These are phyloP conservation scores for Tetramorium simillimum DNA, from an alignment of 1,140 invertebrate species.

Conservation along the genomic window DNA sequence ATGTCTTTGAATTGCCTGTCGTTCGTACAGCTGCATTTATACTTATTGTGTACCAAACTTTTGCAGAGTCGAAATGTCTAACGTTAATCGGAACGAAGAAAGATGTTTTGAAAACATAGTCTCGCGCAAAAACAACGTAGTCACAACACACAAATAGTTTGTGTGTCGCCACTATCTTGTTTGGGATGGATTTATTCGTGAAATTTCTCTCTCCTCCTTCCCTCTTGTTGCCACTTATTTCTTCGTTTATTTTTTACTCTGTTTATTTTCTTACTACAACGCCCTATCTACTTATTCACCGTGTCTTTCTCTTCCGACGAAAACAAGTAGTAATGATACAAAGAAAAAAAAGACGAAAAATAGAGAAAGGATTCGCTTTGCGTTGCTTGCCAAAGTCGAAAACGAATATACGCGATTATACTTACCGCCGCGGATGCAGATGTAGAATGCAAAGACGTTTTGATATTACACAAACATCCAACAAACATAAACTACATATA, in stretches of 20 bases:
- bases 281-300: slow-evolving; percentile 48
- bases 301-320: slow-evolving; percentile 58
- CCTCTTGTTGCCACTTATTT: slow-evolving; percentile 56
- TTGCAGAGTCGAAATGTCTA: neutral
- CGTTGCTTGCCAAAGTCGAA: slow-evolving; percentile 57
- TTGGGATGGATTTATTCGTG: slow-evolving; percentile 46
- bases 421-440: slow-evolving; percentile 38
- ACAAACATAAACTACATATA: slow-evolving; percentile 18
- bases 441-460: slow-evolving; percentile 72
- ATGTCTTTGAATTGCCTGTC: too few species aligned
- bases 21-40: neutral
- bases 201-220: slow-evolving; percentile 27
- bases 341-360: neutral
- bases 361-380: neutral
- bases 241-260: slow-evolving; percentile 28
- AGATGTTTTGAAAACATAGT: slow-evolving; percentile 55
- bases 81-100: neutral
- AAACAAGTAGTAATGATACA: slow-evolving; percentile 56
- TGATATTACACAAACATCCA: slow-evolving; percentile 71
- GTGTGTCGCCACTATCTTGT: slow-evolving; percentile 44
- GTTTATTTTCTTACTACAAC: slow-evolving; percentile 29
- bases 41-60: neutral
- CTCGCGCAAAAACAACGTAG: slow-evolving; percentile 11
- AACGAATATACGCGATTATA: slow-evolving; percentile 27
- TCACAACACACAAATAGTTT: slow-evolving; percentile 58